phyloP scores from a whole-genome alignment of 2,797 vertebrate species.

The Chaetophractus vellerosus region DNA sequence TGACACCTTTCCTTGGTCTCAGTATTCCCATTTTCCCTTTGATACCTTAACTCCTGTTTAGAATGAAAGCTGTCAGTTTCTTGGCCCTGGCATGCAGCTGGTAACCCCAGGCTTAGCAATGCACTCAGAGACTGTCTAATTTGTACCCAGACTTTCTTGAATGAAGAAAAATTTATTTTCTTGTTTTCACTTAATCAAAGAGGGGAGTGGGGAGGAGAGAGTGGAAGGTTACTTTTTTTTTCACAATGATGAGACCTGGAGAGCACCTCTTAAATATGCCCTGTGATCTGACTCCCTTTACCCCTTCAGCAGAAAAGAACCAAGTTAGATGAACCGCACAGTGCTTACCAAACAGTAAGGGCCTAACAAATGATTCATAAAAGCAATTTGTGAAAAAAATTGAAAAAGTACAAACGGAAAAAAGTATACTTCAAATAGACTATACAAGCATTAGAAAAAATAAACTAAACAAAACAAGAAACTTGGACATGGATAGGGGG shows the following conservation, averaged over 20 bases:
- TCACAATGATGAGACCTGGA: background rate
- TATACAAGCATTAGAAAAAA: background rate
- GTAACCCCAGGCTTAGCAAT: background rate
- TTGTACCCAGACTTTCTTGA: constrained; percentile 29
- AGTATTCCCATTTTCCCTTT: background rate
- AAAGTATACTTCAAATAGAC: background rate
- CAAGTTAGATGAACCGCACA: background rate
- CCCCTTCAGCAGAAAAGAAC: background rate
- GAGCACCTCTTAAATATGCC: background rate
- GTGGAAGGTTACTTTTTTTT: constrained; percentile 5
- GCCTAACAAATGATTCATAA: background rate
- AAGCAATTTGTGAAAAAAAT: background rate
- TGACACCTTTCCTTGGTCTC: background rate
- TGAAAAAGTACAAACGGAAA: background rate
- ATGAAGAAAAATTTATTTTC: background rate
- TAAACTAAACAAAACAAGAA: background rate
- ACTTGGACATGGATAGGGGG: background rate
- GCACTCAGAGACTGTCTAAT: background rate
- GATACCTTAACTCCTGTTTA: background rate
- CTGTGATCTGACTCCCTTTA: background rate
- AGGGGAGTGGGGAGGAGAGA: background rate
- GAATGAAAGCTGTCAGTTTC: background rate
- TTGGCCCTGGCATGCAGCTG: background rate
- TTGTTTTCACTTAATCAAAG: constrained; percentile 34
- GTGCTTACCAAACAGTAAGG: background rate